Percentiles rank a stretch among this genome's conserved stretches.
Evolutionary conservation across 2,113 vertebrate species (phyloP).

Genomic region (Paratilapia polleni): DNA sequence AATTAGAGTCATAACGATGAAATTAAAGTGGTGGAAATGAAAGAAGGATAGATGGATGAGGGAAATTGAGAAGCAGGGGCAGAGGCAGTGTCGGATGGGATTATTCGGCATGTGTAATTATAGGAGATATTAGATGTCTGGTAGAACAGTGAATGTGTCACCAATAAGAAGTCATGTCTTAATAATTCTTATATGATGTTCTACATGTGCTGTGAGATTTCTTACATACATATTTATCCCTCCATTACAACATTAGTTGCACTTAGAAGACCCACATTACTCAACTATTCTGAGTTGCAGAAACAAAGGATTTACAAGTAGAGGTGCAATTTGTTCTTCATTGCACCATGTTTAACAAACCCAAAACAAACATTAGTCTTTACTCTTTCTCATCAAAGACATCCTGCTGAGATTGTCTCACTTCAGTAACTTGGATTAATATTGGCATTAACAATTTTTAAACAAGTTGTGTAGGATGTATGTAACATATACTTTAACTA

Average conservation of each 20-base stretch:
- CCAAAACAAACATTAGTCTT: conserved; percentile 24
- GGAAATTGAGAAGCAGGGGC: conserved; percentile 6
- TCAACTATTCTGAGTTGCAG: background rate
- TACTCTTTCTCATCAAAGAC: conserved; percentile 11
- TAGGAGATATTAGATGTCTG: conserved; percentile 59
- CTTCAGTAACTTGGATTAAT: conserved; percentile 14
- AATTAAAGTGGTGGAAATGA: conserved; percentile 64
- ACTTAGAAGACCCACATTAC: background rate
- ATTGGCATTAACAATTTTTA: background rate
- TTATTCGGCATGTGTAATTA: conserved; percentile 61
- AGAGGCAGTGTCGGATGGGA: conserved; percentile 14
- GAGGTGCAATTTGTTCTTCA: conserved; percentile 4
- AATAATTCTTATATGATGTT: conserved; percentile 46
- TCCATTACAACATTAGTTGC: background rate
- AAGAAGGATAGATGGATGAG: conserved; percentile 37
- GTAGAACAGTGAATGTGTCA: conserved; percentile 23
- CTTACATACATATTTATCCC: background rate
- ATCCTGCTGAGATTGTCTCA: background rate
- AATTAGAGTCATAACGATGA: conserved; percentile 69
- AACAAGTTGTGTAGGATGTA: background rate
- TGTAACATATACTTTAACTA: background rate
- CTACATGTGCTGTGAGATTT: conserved; percentile 27
- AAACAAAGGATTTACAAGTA: conserved; percentile 16
- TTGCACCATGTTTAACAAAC: background rate
- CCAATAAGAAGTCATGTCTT: conserved; percentile 45